Percentiles rank a stretch among this genome's conserved stretches.
Conservation (phyloP, 2,797 vertebrate genomes). For the Sphenopsis melanotis region DNA sequence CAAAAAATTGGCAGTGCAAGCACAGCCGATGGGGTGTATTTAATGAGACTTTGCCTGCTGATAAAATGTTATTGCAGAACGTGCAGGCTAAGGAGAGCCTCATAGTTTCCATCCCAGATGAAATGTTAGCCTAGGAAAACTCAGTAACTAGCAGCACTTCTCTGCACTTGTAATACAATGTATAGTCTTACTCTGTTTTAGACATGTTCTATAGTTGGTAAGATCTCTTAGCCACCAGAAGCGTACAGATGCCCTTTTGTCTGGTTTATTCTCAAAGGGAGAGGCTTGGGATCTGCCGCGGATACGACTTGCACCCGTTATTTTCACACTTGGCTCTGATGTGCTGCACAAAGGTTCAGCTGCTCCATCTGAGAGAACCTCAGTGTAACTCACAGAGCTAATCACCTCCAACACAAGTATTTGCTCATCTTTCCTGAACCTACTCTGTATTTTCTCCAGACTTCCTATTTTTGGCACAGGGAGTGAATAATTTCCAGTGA, state of each 20-base stretch:
- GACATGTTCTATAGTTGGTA: background rate
- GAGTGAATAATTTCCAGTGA: background rate
- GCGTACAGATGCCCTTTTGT: background rate
- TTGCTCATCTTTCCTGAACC: background rate
- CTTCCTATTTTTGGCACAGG: background rate
- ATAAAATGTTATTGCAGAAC: constrained; percentile 54
- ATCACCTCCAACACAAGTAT: background rate
- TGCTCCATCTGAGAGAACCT: background rate
- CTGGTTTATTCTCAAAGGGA: background rate
- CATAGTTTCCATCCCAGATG: constrained; percentile 7
- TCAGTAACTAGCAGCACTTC: background rate
- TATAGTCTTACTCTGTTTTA: background rate
- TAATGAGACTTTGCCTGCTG: constrained; percentile 33
- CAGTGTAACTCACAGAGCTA: accelerated
- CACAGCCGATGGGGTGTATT: background rate
- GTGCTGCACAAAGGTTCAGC: background rate
- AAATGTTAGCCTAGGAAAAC: constrained; percentile 14
- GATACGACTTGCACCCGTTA: accelerated
- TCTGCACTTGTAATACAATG: background rate
- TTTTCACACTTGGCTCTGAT: background rate
- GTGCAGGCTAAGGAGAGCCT: background rate
- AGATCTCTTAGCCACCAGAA: background rate
- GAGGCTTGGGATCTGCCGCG: background rate
- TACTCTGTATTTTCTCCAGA: background rate
- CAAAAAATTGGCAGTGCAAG: constrained; percentile 32